Evolutionary conservation across 2,888 invertebrate species (phyloP).

Genomic region (Cerastis leucographa): DNA sequence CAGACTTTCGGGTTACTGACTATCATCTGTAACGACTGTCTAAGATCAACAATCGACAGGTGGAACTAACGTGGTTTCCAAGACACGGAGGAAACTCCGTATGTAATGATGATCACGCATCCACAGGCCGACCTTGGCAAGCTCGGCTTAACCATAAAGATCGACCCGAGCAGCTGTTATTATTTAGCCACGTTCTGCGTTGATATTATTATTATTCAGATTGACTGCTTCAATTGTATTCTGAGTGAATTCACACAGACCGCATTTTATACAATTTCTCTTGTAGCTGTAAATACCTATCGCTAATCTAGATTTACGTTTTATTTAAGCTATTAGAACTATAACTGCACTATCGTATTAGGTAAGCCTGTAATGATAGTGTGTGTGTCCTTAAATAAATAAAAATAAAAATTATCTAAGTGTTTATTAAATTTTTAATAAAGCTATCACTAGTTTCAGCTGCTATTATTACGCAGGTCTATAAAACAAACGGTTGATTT

Average conservation of each 20-base stretch:
- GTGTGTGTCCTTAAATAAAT: no score
- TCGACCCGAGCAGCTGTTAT: not conserved
- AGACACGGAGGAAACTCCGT: not conserved
- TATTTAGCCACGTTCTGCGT: not conserved
- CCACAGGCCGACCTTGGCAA: not conserved
- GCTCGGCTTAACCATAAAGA: not conserved
- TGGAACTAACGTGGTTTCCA: not conserved
- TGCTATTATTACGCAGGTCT: not conserved
- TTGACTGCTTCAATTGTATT: no score
- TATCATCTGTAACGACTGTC: no score
- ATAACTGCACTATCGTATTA: no score
- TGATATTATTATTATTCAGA: no score
- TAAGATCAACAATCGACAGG: not conserved
- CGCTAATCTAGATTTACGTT: no score
- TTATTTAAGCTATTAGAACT: no score
- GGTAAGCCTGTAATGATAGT: no score
- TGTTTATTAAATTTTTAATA: not conserved
- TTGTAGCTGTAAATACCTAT: no score
- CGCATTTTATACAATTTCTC: no score
- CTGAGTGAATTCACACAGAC: no score
- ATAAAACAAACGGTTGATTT: constrained; percentile 23
- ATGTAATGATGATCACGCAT: not conserved
- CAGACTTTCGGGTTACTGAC: not conserved
- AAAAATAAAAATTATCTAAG: not conserved
- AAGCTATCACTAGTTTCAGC: not conserved